Conservation (phyloP, 1,140 invertebrate species). For the Aphelinus atriplicis region DNA sequence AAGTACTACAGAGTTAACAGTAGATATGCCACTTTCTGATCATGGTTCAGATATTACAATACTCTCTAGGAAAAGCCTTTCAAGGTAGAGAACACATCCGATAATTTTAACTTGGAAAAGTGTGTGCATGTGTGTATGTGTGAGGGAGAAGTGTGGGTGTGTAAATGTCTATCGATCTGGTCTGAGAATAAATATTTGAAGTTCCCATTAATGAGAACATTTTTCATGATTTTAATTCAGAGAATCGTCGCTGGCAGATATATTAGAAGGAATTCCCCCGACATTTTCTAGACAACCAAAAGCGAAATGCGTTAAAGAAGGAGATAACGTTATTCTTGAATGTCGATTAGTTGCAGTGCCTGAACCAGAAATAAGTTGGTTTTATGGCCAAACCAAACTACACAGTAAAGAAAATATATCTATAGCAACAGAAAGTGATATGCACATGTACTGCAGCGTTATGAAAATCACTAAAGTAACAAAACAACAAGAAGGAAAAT, state of each 20-base stretch:
- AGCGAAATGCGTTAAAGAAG: slow-evolving; percentile 83
- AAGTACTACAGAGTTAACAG: slow-evolving; percentile 87
- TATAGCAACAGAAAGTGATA: slow-evolving; percentile 82
- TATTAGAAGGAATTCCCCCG: slow-evolving; percentile 90
- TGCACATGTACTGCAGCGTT: slow-evolving; percentile 88
- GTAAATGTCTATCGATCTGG: too few relatives aligned
- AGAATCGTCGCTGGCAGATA: slow-evolving; percentile 90
- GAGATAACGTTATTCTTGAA: slow-evolving; percentile 82
- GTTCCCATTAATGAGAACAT: too few relatives aligned
- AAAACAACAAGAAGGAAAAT: slow-evolving; percentile 85
- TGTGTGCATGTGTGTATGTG: too few relatives aligned
- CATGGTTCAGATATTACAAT: slow-evolving; percentile 86
- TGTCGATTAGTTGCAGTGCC: slow-evolving; percentile 88
- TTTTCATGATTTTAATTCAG: slow-evolving; percentile 54
- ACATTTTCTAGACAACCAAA: slow-evolving; percentile 91
- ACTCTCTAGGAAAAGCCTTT: slow-evolving; percentile 82
- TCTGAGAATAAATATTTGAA: too few relatives aligned
- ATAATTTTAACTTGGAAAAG: too few relatives aligned
- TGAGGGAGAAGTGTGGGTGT: too few relatives aligned
- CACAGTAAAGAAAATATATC: slow-evolving; percentile 74
- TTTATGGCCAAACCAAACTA: slow-evolving; percentile 78
- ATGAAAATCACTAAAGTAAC: slow-evolving; percentile 82
- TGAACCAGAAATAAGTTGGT: slow-evolving; percentile 89
- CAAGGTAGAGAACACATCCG: slow-evolving; percentile 61
- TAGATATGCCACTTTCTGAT: slow-evolving; percentile 87